Percentiles rank a stretch among this genome's conserved stretches.
Conservation (phyloP, 2,113 vertebrate species). For the Stigmatopora argus region DNA sequence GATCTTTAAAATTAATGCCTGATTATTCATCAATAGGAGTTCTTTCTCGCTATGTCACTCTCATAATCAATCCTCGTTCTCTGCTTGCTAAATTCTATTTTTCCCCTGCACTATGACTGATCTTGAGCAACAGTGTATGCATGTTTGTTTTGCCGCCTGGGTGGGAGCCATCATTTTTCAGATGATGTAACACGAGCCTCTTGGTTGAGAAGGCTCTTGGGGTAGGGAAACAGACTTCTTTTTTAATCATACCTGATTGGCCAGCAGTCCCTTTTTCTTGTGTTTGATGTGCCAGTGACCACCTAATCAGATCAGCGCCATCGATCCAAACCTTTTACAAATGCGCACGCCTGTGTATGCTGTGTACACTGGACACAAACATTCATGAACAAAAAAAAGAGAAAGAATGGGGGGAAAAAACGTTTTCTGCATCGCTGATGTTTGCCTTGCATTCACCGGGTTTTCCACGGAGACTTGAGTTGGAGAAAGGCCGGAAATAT, state of each 20-base stretch:
- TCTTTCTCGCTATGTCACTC: background rate
- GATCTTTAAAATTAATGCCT: background rate
- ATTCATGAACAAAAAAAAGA: constrained; percentile 12
- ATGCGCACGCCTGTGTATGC: constrained; percentile 41
- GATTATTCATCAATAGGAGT: background rate
- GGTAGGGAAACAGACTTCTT: constrained; percentile 21
- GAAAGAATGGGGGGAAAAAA: background rate
- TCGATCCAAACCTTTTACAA: constrained; percentile 61
- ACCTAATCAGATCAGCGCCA: constrained; percentile 57
- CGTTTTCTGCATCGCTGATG: constrained; percentile 14
- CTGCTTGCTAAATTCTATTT: background rate
- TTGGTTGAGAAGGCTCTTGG: constrained; percentile 16
- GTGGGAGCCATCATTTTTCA: constrained; percentile 56
- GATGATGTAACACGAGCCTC: constrained; percentile 58
- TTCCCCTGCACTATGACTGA: constrained; percentile 51
- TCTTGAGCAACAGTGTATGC: constrained; percentile 49
- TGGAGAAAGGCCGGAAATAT: constrained; percentile 61
- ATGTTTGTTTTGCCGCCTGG: constrained; percentile 37
- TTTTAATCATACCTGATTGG: constrained; percentile 52
- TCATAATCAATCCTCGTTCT: background rate
- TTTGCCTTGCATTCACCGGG: constrained; percentile 27
- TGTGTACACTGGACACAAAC: constrained; percentile 40
- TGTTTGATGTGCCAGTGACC: constrained; percentile 57
- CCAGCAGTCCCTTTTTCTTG: constrained; percentile 28
- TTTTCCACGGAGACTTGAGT: constrained; percentile 25